Percentiles rank a stretch among this genome's conserved stretches.
Conservation (phyloP, 2,888 invertebrate genomes). For the Chrysina gloriosa region DNA sequence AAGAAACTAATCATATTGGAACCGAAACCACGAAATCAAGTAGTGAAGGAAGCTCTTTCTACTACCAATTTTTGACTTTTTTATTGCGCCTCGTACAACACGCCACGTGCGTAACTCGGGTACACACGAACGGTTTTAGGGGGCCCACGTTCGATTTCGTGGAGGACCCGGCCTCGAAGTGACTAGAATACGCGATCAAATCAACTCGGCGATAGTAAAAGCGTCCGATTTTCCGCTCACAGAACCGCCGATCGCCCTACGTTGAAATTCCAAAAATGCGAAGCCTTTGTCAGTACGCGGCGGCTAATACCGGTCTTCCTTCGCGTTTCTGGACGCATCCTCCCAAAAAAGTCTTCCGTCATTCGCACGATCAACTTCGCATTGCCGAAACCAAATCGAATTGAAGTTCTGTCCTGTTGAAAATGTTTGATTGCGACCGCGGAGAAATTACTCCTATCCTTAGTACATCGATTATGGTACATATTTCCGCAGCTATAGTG, state of each 20-base stretch:
- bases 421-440: no score
- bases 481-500: no score
- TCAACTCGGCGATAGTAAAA: conserved; percentile 39
- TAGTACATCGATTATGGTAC: no score
- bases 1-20: no score
- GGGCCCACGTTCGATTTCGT: conserved; percentile 9
- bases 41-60: no score
- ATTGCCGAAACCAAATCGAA: no score
- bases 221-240: conserved; percentile 4
- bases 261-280: conserved; percentile 61
- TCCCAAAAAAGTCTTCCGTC: conserved; percentile 8
- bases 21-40: no score
- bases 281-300: conserved; percentile 55
- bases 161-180: neutral
- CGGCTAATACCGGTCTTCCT: conserved; percentile 16
- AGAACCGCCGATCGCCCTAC: neutral
- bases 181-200: conserved; percentile 46
- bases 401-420: no score
- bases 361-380: no score
- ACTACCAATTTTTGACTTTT: neutral
- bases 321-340: conserved; percentile 15
- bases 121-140: conserved; percentile 42
- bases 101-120: neutral
- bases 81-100: conserved; percentile 9
- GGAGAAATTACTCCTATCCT: no score